Base-by-base conservation (phyloP, 2,888 invertebrate species). In the Agrypnus murinus region DNA sequence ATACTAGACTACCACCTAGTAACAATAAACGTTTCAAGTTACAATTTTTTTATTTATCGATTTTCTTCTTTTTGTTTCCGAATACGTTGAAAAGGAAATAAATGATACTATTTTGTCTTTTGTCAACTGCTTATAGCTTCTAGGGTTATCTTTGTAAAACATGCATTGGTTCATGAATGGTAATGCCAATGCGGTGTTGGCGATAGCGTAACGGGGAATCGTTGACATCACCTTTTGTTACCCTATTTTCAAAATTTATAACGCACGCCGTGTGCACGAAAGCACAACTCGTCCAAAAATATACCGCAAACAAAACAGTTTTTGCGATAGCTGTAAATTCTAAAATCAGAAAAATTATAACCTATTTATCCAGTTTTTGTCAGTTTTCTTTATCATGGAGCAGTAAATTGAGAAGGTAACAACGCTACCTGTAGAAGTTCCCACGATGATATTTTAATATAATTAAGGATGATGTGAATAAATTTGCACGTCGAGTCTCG, bases 161-260 rank as follows among this genome's bases (percentile, higher is more conserved):
- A 59, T 59, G 38, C 59, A 59, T 59, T 59, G 59, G 59, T 25
- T 59, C 59, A 59, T 59, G 59, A 59, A 59, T 59, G 25, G 59
- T 40, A 59, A 59, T 59, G 38, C 40, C 59, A 40, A 53, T 53
- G 53, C 53, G 53, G 53, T 15, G 53, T 31, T 14, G 32, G 53
- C 31, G 53, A 53, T 53, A 53, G 53, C 53, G 53, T 10, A 53
- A 53, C 53, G 53, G 7, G n/a, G 32, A 53, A 53, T 53, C 34
- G 53, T 32, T 53, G 32, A 31, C 53, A 53, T 32, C 34, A 53
- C 53, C 53, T 53, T 53, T 53, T 12, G 40, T 40, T 12, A 40
- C 40, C 40, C 40, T 12, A 12, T 12, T 25, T 40, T 40, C 40
- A 40, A 40, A 10, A 40, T 40, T 40, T 40, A 40, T 40, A 40